phyloP scores from a whole-genome alignment of 2,797 vertebrate genomes.

The Silurus lanzhouensis region DNA sequence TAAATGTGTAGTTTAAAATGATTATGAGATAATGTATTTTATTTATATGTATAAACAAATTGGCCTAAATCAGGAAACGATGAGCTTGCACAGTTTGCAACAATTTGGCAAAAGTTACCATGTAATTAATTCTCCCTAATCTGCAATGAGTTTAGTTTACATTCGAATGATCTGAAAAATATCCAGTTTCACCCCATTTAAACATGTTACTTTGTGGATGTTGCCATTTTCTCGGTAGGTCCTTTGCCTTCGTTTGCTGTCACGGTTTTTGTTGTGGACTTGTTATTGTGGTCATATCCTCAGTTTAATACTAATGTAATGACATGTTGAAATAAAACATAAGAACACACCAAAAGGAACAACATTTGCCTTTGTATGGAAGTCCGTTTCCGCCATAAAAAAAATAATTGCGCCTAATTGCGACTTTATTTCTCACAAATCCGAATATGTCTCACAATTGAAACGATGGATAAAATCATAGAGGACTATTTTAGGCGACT shows the following conservation, averaged over 20 bases:
- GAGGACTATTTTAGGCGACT: too few species aligned
- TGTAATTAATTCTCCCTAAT: background rate
- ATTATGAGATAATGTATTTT: background rate
- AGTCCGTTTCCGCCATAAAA: too few species aligned
- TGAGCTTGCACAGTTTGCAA: background rate
- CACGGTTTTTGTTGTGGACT: conserved; percentile 29
- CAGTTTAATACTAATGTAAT: conserved; percentile 64
- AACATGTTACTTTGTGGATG: background rate
- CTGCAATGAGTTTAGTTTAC: conserved; percentile 6
- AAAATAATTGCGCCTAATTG: too few species aligned
- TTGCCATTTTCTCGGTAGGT: conserved; percentile 7
- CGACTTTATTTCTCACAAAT: too few species aligned
- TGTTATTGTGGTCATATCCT: conserved; percentile 42
- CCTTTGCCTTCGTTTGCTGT: conserved; percentile 57
- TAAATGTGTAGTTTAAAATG: background rate
- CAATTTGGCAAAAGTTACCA: conserved; percentile 18
- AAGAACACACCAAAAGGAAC: background rate
- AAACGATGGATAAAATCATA: too few species aligned
- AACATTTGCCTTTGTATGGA: background rate
- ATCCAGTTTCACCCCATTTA: background rate
- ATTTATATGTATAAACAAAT: background rate
- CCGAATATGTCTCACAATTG: too few species aligned
- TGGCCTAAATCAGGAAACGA: conserved; percentile 1
- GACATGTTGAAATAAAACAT: conserved; percentile 26
- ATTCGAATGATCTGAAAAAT: conserved; percentile 12